These are phyloP conservation scores for Cliona cf. orientalis DNA, from an alignment of 37 sponge, comb jelly and placozoan genomes.

Conservation along the genomic window DNA sequence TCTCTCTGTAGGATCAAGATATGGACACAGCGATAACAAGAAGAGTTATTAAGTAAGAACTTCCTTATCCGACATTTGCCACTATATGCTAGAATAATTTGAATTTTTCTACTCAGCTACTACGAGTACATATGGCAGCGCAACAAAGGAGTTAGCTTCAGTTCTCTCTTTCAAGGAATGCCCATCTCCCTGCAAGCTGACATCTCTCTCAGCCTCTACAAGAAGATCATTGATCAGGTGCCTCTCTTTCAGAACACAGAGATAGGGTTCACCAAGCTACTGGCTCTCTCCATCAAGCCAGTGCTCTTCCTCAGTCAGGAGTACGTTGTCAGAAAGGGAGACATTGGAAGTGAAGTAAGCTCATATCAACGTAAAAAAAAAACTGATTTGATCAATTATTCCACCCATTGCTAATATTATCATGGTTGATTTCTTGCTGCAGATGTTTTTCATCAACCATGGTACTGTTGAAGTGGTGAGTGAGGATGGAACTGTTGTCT, in stretches of 20 bases:
- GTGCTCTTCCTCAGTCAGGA: conserved; percentile 72
- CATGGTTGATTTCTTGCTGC: background rate
- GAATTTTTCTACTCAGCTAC: conserved; percentile 38
- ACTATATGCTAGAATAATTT: background rate
- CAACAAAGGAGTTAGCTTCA: conserved; percentile 71
- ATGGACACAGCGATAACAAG: conserved; percentile 19
- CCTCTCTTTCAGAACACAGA: conserved; percentile 82
- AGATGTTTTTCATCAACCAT: conserved; percentile 82
- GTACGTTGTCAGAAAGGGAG: conserved; percentile 79
- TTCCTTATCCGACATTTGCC: background rate
- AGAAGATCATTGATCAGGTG: conserved; percentile 78
- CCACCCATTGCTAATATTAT: background rate
- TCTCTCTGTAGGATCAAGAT: conserved; percentile 36
- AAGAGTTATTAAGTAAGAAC: conserved; percentile 64
- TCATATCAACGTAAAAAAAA: no score
- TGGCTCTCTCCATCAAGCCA: conserved; percentile 82
- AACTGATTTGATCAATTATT: background rate
- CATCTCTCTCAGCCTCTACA: conserved; percentile 76
- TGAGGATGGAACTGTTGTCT: conserved; percentile 72
- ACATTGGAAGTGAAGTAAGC: conserved; percentile 73
- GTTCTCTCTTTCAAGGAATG: conserved; percentile 75
- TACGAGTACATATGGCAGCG: conserved; percentile 77
- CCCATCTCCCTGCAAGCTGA: conserved; percentile 76
- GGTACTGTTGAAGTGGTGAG: conserved; percentile 80
- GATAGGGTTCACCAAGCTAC: conserved; percentile 74